Evolutionary conservation across 2,888 invertebrate genomes (phyloP).

Genomic region (Eupithecia inturbata): DNA sequence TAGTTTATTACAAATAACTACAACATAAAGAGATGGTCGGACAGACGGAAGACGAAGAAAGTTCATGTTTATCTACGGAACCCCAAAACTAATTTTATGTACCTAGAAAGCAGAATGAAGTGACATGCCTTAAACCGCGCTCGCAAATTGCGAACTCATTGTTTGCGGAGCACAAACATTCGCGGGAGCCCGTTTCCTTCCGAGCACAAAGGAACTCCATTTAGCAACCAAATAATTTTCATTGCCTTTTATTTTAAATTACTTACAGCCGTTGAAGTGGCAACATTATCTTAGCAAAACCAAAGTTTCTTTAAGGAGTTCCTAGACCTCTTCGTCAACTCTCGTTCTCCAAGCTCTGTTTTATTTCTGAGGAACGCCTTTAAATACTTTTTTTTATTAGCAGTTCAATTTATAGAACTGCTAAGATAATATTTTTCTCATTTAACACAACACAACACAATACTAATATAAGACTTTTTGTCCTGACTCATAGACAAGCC

Average conservation of each 20-base stretch:
- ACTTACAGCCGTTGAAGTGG: conserved; percentile 40
- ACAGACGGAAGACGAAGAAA: background rate
- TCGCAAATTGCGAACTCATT: conserved; percentile 81
- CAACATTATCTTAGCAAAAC: background rate
- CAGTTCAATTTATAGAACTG: background rate
- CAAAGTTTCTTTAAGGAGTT: background rate
- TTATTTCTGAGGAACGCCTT: background rate
- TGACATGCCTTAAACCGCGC: conserved; percentile 27
- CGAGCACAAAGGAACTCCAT: conserved; percentile 75
- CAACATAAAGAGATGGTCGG: background rate
- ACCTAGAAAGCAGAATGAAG: conserved; percentile 7
- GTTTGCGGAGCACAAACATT: conserved; percentile 79
- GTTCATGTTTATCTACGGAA: background rate
- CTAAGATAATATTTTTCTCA: background rate
- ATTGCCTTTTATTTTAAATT: conserved; percentile 67
- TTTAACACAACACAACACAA: too few relatives aligned
- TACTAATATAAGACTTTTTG: too few relatives aligned
- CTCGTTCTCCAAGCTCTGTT: background rate
- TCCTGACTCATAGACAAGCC: too few relatives aligned
- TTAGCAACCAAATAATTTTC: conserved; percentile 72
- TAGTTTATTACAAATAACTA: too few relatives aligned
- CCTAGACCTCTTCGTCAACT: background rate
- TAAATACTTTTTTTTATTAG: background rate
- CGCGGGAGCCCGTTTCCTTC: conserved; percentile 70
- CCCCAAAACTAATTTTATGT: background rate